Percentiles rank a stretch among this genome's conserved stretches.
Evolutionary conservation across 2,888 invertebrate genomes (phyloP).

Genomic region (Himalopsyche japonica): DNA sequence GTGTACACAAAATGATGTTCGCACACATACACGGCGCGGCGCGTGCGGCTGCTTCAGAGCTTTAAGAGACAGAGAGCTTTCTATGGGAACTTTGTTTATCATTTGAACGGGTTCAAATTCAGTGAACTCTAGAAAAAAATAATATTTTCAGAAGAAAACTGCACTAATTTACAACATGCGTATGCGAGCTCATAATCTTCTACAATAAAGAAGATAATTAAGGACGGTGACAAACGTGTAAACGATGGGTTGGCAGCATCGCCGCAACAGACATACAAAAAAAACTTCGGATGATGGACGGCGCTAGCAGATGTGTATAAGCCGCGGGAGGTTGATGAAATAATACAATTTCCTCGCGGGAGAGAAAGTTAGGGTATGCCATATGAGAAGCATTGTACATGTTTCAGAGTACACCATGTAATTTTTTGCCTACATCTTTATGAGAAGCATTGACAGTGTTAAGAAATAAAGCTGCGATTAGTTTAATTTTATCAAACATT

Average conservation of each 20-base stretch:
- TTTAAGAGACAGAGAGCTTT: not conserved
- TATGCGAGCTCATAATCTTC: not conserved
- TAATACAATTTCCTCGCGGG: not conserved
- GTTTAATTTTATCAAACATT: too few relatives aligned
- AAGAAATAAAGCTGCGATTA: too few relatives aligned
- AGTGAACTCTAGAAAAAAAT: not conserved
- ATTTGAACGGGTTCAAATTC: not conserved
- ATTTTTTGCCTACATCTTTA: too few relatives aligned
- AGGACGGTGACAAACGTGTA: not conserved
- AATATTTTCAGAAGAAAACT: not conserved
- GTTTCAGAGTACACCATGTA: too few relatives aligned
- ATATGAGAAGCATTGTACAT: too few relatives aligned
- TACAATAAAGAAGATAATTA: not conserved
- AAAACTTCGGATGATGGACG: not conserved
- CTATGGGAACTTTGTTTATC: not conserved
- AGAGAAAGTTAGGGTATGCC: not conserved
- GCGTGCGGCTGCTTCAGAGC: conserved; percentile 44
- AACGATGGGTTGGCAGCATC: not conserved
- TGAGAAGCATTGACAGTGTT: too few relatives aligned
- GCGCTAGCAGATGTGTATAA: not conserved
- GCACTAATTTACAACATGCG: too few relatives aligned
- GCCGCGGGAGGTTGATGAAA: not conserved
- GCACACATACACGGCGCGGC: conserved; percentile 13
- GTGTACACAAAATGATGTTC: conserved; percentile 45
- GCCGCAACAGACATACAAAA: not conserved